These are phyloP conservation scores for Molossus alvarezi DNA, from an alignment of 2,797 vertebrate genomes.

Conservation along the genomic window DNA sequence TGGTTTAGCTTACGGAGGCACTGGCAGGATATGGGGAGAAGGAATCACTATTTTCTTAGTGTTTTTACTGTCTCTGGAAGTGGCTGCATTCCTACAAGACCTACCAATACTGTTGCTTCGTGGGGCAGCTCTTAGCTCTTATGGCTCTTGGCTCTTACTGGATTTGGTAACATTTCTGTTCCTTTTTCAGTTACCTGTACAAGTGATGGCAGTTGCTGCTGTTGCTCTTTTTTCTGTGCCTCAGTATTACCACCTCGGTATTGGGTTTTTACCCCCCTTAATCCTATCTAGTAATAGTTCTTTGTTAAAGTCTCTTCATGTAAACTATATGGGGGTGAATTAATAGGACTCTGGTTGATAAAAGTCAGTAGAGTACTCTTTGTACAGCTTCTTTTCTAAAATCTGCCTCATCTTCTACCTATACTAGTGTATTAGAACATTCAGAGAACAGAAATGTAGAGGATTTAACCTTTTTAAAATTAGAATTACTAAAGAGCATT, in stretches of 20 bases:
- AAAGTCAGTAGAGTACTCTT: background rate
- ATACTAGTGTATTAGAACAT: background rate
- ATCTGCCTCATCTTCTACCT: background rate
- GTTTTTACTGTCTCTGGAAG: background rate
- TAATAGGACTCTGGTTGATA: background rate
- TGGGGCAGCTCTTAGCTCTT: background rate
- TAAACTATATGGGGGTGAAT: background rate
- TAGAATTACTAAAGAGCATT: background rate
- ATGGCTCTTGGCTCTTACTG: background rate
- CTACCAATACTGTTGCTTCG: accelerated
- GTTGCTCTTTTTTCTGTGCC: background rate
- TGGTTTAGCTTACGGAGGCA: background rate
- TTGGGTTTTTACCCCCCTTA: background rate
- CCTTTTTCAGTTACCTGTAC: background rate
- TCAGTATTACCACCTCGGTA: background rate
- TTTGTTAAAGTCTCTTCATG: background rate
- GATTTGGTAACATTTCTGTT: background rate
- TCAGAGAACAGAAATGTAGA: background rate
- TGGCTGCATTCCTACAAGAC: background rate
- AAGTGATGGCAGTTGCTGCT: background rate
- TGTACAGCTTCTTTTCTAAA: background rate
- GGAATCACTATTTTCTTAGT: background rate
- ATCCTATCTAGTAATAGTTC: background rate
- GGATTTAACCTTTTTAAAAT: background rate
- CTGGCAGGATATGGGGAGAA: background rate